phyloP scores from a whole-genome alignment of 2,113 vertebrate species.

The Eolophus roseicapilla region DNA sequence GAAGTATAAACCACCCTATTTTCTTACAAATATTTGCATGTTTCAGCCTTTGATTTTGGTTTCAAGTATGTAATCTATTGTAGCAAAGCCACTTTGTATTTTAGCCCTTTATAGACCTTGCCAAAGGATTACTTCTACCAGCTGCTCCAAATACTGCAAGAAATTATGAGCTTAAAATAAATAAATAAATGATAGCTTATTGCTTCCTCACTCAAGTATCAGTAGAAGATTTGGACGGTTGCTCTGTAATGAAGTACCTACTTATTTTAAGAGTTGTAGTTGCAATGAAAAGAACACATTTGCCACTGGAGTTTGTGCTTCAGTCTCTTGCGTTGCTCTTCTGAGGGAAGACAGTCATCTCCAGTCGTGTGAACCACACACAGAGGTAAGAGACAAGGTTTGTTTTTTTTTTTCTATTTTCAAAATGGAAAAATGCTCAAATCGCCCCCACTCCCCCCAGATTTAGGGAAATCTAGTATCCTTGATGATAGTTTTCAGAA shows the following conservation, averaged over 20 bases:
- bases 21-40: neutral
- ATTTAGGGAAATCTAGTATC: neutral
- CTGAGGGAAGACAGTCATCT: neutral
- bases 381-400: neutral
- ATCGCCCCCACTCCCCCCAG: neutral
- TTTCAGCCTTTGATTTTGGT: conserved; percentile 20
- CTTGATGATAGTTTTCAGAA: neutral
- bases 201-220: neutral
- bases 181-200: neutral
- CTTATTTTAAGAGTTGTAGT: conserved; percentile 10
- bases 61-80: conserved; percentile 4
- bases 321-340: neutral
- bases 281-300: conserved; percentile 16
- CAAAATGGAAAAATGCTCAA: neutral
- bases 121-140: conserved; percentile 21
- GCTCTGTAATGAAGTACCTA: neutral
- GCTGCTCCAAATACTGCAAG: conserved; percentile 19
- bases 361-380: neutral
- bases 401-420: neutral
- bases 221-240: neutral
- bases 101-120: conserved; percentile 17
- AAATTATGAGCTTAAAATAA: neutral
- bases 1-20: neutral
- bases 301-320: neutral
- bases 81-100: neutral